Evolutionary conservation across 2,888 invertebrate genomes (phyloP), one percentile per base, ranked within the genome.

Genomic region (Cepaea hortensis): DNA sequence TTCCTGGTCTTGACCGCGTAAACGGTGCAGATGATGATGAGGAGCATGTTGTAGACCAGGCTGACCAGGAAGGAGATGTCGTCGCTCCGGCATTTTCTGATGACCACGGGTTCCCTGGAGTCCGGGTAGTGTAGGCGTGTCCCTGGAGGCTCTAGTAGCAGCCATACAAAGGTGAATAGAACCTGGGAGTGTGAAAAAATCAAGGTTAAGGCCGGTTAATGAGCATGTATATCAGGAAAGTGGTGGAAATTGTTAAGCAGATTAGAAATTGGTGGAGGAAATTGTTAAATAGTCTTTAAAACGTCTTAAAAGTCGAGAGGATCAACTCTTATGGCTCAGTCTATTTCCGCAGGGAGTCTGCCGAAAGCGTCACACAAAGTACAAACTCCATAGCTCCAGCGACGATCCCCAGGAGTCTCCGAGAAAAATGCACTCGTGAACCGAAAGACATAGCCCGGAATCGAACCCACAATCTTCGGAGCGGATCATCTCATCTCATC

Each of bases 1-100:
- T 97, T 97, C 61, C 97, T 95, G 0, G 97, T 97, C 93, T 97
- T 97, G 92, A 97, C 96, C 61, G 97, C 97, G 93, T 97, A 97
- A 87, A 96, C 95, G 0, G 97, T 97, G 94, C 97, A 97, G 87
- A 97, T 95, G 62, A 96, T 95, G 89, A 97, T 97, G 23, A 97
- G 95, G 76, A 97, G 94, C 96, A 97, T 96, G 93, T 97, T 97
- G 94, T 97, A 97, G 84, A 96, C 95, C 76, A 97, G 95, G 0
- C 97, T 97, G 93, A 97, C 96, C 89, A 97, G 95, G 88, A 97
- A 96, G 0, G 97, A 96, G 91, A 96, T 96, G 86, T 96, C 96
- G 85, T 96, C 96, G 18, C 96, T 96, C 87, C 96, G 95, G 94
- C 97, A 97, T 89, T 96, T 96, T 20, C 96, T 95, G n/a, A 96